A percentile compares a stretch with the other conserved stretches of the same genome.
Evolutionary conservation across 2,797 vertebrate species (phyloP).

Genomic region (Coccyzus lansbergi): DNA sequence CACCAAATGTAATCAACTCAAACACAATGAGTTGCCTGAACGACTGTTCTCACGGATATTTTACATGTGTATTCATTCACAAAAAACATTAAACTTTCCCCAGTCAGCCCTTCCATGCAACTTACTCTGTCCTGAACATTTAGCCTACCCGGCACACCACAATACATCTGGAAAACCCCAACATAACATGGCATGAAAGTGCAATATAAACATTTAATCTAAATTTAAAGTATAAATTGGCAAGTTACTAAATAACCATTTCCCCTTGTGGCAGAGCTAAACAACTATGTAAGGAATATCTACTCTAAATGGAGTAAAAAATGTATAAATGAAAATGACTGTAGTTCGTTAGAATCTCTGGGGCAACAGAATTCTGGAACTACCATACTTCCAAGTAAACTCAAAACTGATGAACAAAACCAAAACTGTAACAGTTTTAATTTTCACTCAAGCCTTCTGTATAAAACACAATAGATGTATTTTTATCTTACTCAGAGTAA

Average conservation of each 20-base stretch:
- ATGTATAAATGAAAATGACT: background rate
- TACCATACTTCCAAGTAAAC: background rate
- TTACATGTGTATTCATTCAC: accelerated
- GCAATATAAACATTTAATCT: background rate
- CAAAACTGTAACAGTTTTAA: background rate
- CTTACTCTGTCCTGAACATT: background rate
- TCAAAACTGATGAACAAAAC: background rate
- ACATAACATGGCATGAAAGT: accelerated
- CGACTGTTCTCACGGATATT: background rate
- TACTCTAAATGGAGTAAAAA: background rate
- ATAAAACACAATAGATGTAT: background rate
- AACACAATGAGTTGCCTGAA: background rate
- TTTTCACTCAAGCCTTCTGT: background rate
- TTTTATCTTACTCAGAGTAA: background rate
- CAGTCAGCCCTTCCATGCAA: background rate
- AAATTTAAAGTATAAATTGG: background rate
- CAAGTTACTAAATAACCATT: background rate
- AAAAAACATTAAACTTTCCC: background rate
- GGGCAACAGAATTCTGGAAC: background rate
- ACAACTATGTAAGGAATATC: background rate
- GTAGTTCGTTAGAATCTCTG: background rate
- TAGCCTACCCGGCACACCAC: background rate
- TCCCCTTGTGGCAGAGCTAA: background rate
- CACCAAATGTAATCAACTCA: background rate
- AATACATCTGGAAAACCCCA: background rate